Percentiles rank a stretch among this genome's conserved stretches.
Conservation (phyloP, 2,888 invertebrate species). For the Euproctis similis region DNA sequence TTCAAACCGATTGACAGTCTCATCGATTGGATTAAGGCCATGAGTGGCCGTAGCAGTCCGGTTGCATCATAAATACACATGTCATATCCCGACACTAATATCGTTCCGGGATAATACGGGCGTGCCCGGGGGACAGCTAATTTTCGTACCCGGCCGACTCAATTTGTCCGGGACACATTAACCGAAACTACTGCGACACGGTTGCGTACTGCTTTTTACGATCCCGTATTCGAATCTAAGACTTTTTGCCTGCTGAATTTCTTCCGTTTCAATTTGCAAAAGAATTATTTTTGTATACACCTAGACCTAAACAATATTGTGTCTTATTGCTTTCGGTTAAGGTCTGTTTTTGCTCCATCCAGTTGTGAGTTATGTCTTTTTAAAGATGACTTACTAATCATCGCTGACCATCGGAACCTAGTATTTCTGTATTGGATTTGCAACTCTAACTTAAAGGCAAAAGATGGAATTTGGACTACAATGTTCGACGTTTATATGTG, state of each 20-base stretch:
- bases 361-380: slow-evolving; percentile 31
- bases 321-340: slow-evolving; percentile 14
- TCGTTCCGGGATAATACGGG: slow-evolving; percentile 15
- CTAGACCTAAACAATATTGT: slow-evolving; percentile 6
- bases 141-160: slow-evolving; percentile 65
- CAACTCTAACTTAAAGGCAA: slow-evolving; percentile 12
- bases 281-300: slow-evolving; percentile 38
- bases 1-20: too few species aligned
- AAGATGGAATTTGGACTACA: slow-evolving; percentile 31
- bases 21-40: too few species aligned
- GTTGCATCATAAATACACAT: slow-evolving; percentile 20
- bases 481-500: slow-evolving; percentile 22
- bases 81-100: slow-evolving; percentile 26
- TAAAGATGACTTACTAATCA: slow-evolving; percentile 44
- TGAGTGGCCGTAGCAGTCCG: too few species aligned
- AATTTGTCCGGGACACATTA: slow-evolving; percentile 71
- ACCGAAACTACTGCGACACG: slow-evolving; percentile 66
- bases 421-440: slow-evolving; percentile 14
- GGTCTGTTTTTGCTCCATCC: slow-evolving; percentile 22
- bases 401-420: slow-evolving; percentile 50
- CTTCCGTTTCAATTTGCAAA: slow-evolving; percentile 68
- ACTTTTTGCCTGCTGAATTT: slow-evolving; percentile 39
- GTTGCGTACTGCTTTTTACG: slow-evolving; percentile 66
- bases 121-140: slow-evolving; percentile 58
- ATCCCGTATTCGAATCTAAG: slow-evolving; percentile 44